These are phyloP conservation scores for Nomada goodeniana DNA, from an alignment of 2,888 invertebrate species.

Conservation along the genomic window DNA sequence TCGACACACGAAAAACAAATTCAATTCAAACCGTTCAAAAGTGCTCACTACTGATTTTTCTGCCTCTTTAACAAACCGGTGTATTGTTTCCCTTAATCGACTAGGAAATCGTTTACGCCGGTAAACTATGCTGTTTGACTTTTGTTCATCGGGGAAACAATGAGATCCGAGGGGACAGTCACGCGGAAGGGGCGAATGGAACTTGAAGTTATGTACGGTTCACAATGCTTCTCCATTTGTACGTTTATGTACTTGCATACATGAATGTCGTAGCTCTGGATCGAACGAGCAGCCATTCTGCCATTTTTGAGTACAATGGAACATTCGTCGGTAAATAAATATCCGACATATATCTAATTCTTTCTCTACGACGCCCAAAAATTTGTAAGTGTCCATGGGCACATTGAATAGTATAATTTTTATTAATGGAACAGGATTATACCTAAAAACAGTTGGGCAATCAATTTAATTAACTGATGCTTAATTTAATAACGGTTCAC, in stretches of 20 bases:
- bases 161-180: slow-evolving; percentile 15
- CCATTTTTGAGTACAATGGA: no score
- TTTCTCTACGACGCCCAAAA: no score
- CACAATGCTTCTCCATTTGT: not conserved
- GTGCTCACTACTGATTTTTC: slow-evolving; percentile 25
- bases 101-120: slow-evolving; percentile 50
- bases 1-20: slow-evolving; percentile 24
- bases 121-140: slow-evolving; percentile 33
- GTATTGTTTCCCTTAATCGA: slow-evolving; percentile 57
- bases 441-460: no score
- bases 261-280: no score
- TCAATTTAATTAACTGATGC: no score
- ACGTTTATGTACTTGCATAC: not conserved
- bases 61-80: slow-evolving; percentile 49
- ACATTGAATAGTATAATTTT: no score
- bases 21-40: slow-evolving; percentile 36
- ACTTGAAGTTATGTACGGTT: slow-evolving; percentile 2
- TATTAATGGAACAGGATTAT: no score
- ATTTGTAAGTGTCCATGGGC: no score
- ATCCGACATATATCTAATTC: no score
- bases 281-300: no score
- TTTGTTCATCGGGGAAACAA: slow-evolving; percentile 54
- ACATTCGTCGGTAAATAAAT: no score
- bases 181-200: not conserved
- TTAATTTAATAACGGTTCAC: no score